These are phyloP conservation scores for Sinocyclocheilus anshuiensis DNA, from an alignment of 2,113 vertebrate species.

Conservation along the genomic window DNA sequence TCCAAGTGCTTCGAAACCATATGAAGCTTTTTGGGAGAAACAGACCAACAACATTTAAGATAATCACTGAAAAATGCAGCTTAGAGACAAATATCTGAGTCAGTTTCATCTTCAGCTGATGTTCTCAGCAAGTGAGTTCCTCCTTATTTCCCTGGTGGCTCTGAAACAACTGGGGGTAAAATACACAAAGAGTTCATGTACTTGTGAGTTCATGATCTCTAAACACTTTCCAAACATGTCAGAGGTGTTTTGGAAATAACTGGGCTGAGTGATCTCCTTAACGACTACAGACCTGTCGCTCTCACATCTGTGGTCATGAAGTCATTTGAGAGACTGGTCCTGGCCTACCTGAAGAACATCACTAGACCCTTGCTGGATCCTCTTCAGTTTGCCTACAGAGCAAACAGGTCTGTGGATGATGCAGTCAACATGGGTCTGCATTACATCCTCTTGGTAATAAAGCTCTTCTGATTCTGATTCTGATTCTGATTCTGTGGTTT, in stretches of 20 bases:
- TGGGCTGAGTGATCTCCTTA: slow-evolving; percentile 2
- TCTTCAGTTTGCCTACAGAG: no score
- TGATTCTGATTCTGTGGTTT: no score
- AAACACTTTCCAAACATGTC: slow-evolving; percentile 5
- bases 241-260: neutral
- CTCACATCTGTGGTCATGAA: no score
- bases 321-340: no score
- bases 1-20: neutral
- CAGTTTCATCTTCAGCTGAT: neutral
- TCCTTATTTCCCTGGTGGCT: neutral
- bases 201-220: neutral
- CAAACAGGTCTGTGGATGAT: no score
- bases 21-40: neutral
- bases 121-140: slow-evolving; percentile 13
- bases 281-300: no score
- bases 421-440: no score
- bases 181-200: neutral
- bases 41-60: neutral
- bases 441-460: no score
- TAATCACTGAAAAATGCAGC: neutral
- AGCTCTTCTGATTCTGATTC: no score
- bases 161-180: neutral
- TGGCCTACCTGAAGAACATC: no score
- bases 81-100: neutral
- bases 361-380: no score